A percentile compares a stretch with the other conserved stretches of the same genome.
phyloP scores from a whole-genome alignment of 2,113 vertebrate species.

The Heptranchias perlo region DNA sequence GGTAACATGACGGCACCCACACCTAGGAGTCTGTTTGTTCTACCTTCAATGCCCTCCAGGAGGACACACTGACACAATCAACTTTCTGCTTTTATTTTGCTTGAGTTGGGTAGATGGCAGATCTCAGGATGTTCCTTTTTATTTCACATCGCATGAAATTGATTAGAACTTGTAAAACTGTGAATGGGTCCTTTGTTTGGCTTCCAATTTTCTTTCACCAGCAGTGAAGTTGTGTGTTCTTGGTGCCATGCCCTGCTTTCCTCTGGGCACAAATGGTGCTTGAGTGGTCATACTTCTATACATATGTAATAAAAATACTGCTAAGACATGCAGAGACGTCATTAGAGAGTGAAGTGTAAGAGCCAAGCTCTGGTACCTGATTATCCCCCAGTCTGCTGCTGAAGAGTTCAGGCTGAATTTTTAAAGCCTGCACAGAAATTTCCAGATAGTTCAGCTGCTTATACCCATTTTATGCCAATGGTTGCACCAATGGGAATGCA shows the following conservation, averaged over 20 bases:
- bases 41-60: background rate
- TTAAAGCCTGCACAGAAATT: background rate
- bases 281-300: background rate
- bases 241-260: background rate
- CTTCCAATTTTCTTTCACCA: background rate
- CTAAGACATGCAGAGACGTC: background rate
- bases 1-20: background rate
- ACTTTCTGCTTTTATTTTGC: background rate
- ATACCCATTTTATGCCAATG: background rate
- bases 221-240: background rate
- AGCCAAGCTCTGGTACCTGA: background rate
- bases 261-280: background rate
- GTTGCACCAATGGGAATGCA: no score
- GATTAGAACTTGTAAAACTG: background rate
- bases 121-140: background rate
- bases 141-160: background rate
- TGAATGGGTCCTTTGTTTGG: background rate
- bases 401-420: background rate
- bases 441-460: background rate
- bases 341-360: background rate
- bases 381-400: background rate
- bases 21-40: no score
- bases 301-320: background rate
- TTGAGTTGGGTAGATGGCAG: background rate
- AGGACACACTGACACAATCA: background rate